These are phyloP conservation scores for Seriola dumerili DNA, from an alignment of 2,113 vertebrate genomes.

Conservation along the genomic window DNA sequence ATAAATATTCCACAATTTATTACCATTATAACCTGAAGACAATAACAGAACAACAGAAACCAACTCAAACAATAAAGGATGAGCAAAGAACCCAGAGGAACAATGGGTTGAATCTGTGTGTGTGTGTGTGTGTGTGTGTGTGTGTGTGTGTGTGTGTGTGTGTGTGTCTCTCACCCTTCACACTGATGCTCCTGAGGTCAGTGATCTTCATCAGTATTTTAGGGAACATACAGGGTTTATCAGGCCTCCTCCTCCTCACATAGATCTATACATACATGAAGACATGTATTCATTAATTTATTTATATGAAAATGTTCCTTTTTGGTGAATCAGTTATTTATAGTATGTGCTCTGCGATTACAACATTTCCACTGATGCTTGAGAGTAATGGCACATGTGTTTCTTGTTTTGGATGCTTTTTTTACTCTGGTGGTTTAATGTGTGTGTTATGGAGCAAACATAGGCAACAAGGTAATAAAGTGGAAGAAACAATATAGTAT, in stretches of 20 bases:
- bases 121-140: background rate
- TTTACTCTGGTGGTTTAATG: background rate
- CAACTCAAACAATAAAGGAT: too few species aligned
- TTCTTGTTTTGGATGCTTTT: background rate
- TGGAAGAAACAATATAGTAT: background rate
- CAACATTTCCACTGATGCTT: background rate
- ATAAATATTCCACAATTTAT: background rate
- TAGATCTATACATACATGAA: slow-evolving; percentile 70
- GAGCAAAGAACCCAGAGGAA: too few species aligned
- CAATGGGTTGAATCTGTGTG: background rate
- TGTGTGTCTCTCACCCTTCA: slow-evolving; percentile 77
- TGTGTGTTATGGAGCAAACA: background rate
- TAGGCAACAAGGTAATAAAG: background rate
- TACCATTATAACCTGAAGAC: background rate
- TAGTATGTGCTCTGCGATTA: background rate
- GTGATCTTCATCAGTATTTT: slow-evolving; percentile 88
- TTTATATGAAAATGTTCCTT: background rate
- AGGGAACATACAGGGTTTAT: slow-evolving; percentile 86
- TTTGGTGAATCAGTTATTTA: background rate
- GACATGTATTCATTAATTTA: background rate
- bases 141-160: slow-evolving; percentile 22
- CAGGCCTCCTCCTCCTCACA: slow-evolving; percentile 83
- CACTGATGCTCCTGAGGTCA: slow-evolving; percentile 85
- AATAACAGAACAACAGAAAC: too few species aligned
- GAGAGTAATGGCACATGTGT: background rate